phyloP scores from a whole-genome alignment of 2,888 invertebrate genomes.

The Calameuta filiformis region DNA sequence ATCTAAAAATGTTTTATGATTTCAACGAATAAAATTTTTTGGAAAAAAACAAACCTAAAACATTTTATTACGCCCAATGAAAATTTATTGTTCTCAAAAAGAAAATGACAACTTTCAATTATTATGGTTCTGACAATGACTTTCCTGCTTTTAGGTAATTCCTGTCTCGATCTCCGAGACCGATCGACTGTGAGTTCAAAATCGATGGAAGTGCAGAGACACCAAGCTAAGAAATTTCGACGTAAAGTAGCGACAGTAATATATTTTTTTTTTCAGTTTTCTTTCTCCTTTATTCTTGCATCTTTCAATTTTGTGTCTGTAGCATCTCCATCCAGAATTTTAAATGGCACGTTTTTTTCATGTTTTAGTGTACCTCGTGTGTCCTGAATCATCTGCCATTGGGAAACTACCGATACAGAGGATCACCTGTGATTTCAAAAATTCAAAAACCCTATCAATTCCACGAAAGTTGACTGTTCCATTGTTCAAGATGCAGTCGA shows the following conservation, averaged over 20 bases:
- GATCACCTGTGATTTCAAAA: too few relatives aligned
- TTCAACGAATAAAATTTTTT: too few relatives aligned
- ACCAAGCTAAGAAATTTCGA: background rate
- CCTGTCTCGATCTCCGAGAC: background rate
- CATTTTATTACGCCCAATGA: too few relatives aligned
- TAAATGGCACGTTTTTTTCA: conserved; percentile 29
- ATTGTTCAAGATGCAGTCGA: conserved; percentile 55
- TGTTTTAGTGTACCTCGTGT: conserved; percentile 38
- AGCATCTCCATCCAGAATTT: background rate
- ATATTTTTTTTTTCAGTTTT: too few relatives aligned
- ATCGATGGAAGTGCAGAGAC: background rate
- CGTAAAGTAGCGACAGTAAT: too few relatives aligned
- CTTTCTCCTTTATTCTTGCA: too few relatives aligned
- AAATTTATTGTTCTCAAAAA: background rate
- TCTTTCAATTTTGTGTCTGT: too few relatives aligned
- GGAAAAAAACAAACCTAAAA: too few relatives aligned
- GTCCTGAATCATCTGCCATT: conserved; percentile 9
- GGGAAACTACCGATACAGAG: too few relatives aligned
- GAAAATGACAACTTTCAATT: background rate
- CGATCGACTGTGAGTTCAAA: background rate
- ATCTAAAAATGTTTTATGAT: background rate
- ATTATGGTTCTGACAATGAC: background rate
- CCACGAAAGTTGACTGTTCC: background rate
- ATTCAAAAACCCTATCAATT: too few relatives aligned
- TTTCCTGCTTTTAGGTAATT: conserved; percentile 1